These are phyloP conservation scores for Acanthurus lineatus DNA, from an alignment of 2,797 vertebrate genomes.

Conservation along the genomic window DNA sequence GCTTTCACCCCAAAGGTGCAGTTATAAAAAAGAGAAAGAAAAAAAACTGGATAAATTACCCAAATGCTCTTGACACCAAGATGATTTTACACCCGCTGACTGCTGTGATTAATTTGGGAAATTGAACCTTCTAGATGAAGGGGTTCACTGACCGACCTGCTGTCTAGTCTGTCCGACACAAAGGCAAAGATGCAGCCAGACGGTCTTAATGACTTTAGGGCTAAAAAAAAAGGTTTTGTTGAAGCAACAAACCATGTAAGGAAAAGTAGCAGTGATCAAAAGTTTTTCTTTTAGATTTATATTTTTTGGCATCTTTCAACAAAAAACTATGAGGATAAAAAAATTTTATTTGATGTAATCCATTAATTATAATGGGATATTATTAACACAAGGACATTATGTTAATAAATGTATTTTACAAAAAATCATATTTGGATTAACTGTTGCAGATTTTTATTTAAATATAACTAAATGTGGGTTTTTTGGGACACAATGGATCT, in stretches of 20 bases:
- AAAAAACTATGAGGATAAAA: no score
- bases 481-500: background rate
- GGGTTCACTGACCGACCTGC: conserved; percentile 15
- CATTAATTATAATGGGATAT: background rate
- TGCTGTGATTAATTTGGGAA: conserved; percentile 44
- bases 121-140: conserved; percentile 12
- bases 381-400: background rate
- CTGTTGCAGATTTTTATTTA: background rate
- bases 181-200: conserved; percentile 30
- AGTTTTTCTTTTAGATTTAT: no score
- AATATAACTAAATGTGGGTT: background rate
- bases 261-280: background rate
- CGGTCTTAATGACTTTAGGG: conserved; percentile 29
- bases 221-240: conserved; percentile 6
- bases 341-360: no score
- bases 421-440: background rate
- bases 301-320: no score
- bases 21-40: background rate
- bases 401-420: background rate
- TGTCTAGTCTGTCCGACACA: conserved; percentile 14
- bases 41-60: conserved; percentile 26
- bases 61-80: conserved; percentile 26
- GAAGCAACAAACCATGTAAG: background rate
- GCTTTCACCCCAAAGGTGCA: conserved; percentile 17
- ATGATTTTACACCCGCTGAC: conserved; percentile 28